Conservation (phyloP, 2,797 vertebrate species). For the Heliangelus exortis region DNA sequence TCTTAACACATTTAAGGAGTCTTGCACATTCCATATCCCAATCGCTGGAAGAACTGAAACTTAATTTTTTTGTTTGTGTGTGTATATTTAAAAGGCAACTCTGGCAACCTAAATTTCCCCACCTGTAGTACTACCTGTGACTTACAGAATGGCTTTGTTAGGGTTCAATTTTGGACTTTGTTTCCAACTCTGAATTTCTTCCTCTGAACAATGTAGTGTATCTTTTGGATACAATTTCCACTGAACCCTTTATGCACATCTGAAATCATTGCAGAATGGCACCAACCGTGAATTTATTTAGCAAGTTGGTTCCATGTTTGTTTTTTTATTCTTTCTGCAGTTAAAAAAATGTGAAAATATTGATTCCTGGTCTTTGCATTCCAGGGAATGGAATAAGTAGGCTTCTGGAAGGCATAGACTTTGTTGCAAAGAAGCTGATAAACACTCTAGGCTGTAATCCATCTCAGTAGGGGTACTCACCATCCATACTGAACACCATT, state of each 20-base stretch:
- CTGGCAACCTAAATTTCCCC: slow-evolving; percentile 1
- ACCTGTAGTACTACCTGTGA: background rate
- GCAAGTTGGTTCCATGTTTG: background rate
- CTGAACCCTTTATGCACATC: background rate
- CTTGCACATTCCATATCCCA: slow-evolving; percentile 36
- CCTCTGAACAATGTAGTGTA: background rate
- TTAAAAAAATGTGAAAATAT: slow-evolving; percentile 15
- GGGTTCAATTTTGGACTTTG: slow-evolving; percentile 36
- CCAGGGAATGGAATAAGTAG: slow-evolving; percentile 43
- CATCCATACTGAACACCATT: background rate
- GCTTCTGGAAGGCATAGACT: slow-evolving; percentile 55
- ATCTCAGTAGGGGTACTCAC: background rate
- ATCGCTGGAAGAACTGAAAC: background rate
- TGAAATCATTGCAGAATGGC: background rate
- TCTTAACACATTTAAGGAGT: slow-evolving; percentile 49
- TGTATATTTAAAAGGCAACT: background rate
- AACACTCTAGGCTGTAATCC: background rate
- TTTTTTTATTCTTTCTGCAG: slow-evolving; percentile 19
- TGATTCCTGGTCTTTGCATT: slow-evolving; percentile 37
- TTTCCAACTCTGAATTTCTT: background rate
- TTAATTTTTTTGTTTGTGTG: background rate
- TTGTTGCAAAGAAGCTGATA: slow-evolving; percentile 23
- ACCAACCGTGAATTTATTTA: slow-evolving; percentile 11
- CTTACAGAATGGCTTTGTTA: background rate
- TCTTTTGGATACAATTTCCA: background rate